Evolutionary conservation across 1,140 invertebrate species (phyloP).

Genomic region (Ceratina calcarata): DNA sequence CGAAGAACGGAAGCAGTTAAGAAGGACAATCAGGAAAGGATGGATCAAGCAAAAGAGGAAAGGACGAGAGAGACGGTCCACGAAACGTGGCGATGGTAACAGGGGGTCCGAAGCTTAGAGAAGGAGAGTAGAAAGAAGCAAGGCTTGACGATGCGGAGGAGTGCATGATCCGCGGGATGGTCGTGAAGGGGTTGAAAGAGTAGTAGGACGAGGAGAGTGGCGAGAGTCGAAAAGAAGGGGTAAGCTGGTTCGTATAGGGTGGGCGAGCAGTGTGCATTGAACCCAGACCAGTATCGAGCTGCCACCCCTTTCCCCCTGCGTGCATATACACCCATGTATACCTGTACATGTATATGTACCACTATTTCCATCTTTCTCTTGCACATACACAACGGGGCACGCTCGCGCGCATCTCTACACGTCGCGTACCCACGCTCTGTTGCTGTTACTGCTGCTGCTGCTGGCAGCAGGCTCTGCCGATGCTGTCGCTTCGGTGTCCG

Average conservation of each 20-base stretch:
- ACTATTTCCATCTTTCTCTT: background rate
- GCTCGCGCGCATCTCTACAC: background rate
- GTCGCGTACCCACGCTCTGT: background rate
- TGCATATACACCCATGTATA: too few species aligned
- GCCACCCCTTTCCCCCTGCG: conserved; percentile 53
- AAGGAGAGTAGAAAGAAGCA: background rate
- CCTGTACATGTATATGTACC: background rate
- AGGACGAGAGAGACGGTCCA: conserved; percentile 11
- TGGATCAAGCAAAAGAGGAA: conserved; percentile 10
- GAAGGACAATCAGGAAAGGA: conserved; percentile 18
- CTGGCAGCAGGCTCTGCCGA: conserved; percentile 26
- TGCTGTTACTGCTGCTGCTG: conserved; percentile 23
- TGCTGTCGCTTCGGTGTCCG: conserved; percentile 29
- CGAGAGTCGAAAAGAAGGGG: background rate
- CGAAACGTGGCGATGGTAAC: background rate
- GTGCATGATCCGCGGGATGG: conserved; percentile 48
- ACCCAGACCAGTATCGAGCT: conserved; percentile 76
- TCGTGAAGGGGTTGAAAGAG: conserved; percentile 58
- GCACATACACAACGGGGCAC: background rate
- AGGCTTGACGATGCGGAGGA: conserved; percentile 44
- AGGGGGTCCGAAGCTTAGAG: too few species aligned
- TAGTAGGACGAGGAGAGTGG: conserved; percentile 17
- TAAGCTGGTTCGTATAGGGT: conserved; percentile 28
- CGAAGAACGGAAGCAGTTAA: conserved; percentile 6
- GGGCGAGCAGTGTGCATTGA: conserved; percentile 73